Evolutionary conservation across 2,113 vertebrate species (phyloP).

Genomic region (Apistogramma diplotaenia): DNA sequence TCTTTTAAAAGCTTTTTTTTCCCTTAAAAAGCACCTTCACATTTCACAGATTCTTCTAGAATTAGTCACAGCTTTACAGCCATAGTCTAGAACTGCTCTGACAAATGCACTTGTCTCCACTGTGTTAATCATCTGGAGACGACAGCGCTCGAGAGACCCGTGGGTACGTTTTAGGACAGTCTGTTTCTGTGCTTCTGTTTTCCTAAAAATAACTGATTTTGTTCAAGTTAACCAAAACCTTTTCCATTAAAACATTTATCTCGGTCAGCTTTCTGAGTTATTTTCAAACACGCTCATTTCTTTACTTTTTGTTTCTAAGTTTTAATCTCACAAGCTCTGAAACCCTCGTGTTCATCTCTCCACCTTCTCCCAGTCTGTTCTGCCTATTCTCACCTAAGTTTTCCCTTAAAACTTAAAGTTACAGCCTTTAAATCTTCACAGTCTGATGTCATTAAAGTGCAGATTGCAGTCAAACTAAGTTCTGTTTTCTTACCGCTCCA

Average conservation of each 20-base stretch:
- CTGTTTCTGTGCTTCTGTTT: background rate
- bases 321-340: background rate
- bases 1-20: background rate
- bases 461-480: too few species aligned
- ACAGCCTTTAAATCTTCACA: too few species aligned
- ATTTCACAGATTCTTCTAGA: background rate
- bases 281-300: background rate
- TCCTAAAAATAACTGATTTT: background rate
- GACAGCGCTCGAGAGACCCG: background rate
- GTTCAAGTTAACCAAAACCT: background rate
- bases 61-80: constrained; percentile 2
- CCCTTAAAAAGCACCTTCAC: fast-evolving
- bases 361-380: background rate
- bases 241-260: background rate
- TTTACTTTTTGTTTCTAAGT: too few species aligned
- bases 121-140: constrained; percentile 29
- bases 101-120: background rate
- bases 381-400: background rate
- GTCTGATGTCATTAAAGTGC: too few species aligned
- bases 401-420: constrained; percentile 8
- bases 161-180: background rate
- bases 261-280: background rate
- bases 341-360: background rate
- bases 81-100: background rate
- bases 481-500: too few species aligned